Evolutionary conservation across 2,797 vertebrate species (phyloP), one percentile per base, ranked within the genome.

Genomic region (Bovichtus variegatus): DNA sequence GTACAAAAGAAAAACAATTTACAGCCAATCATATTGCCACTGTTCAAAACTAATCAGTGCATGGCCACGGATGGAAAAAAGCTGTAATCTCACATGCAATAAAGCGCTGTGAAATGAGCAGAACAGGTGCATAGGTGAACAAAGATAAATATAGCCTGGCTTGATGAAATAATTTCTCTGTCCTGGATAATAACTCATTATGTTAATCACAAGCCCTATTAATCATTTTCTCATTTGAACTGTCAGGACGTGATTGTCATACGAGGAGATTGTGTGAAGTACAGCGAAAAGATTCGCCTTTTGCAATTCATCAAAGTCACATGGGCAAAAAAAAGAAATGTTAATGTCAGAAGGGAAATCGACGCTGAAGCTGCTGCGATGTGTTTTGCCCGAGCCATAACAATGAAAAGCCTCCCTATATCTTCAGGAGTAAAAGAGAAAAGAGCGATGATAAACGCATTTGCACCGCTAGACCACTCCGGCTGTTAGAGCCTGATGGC

Each of bases 141-240:
- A 71, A 85, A 91, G 91, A 92, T 91, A 92, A 93, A 93, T 93
- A 92, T 92, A 92, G 91, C 86, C 75, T n/a, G 71, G 90, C 85
- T 91, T 92, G 91, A 93, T 93, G 86, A 92, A 93, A 92, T 92
- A 86, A 93, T 93, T 92, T 91, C 87, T 93, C 90, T 92, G 92
- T 92, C 92, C 92, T 72, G 85, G 90, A 91, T 90, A 91, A 92
- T 93, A 92, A 93, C 89, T 93, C 89, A 92, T 88, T 91, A 92
- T 93, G 88, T 90, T 93, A 92, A 93, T 93, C 89, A 92, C 76
- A 49, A 90, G 87, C 68, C 80, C 82, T 87, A 92, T 94, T 93
- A 91, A 93, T 94, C 89, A 92, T 90, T 92, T 93, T 93, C 90
- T 92, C 92, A 94, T 93, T 92, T 88, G 89, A 91, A 90, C 91